Conservation (phyloP, 2,888 invertebrate genomes). For the Amphipyra berbera region DNA sequence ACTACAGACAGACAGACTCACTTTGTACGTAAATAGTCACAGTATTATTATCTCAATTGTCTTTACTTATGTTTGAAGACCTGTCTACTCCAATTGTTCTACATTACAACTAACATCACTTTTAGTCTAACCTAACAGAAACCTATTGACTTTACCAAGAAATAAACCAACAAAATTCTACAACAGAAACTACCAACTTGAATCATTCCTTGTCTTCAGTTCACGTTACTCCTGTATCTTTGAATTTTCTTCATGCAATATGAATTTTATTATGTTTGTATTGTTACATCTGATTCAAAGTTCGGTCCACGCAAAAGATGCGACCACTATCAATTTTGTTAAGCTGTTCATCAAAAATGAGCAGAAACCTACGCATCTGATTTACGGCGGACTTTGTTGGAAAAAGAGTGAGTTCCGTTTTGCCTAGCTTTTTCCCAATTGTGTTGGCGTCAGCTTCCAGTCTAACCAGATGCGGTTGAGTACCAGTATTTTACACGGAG, state of each 20-base stretch:
- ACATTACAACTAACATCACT: slow-evolving; percentile 33
- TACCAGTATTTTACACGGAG: too few relatives aligned
- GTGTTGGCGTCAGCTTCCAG: too few relatives aligned
- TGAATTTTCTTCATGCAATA: slow-evolving; percentile 2
- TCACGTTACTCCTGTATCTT: neutral
- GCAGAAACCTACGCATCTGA: slow-evolving; percentile 68
- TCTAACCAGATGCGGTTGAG: too few relatives aligned
- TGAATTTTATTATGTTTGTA: slow-evolving; percentile 20
- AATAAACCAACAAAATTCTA: neutral
- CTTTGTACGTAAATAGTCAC: neutral
- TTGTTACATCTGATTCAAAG: slow-evolving; percentile 20
- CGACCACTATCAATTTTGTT: slow-evolving; percentile 61
- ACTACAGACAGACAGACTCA: slow-evolving; percentile 14
- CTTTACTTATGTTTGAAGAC: slow-evolving; percentile 35
- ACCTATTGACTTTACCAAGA: slow-evolving; percentile 20
- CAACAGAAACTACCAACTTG: neutral
- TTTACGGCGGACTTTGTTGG: slow-evolving; percentile 72
- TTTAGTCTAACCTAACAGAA: slow-evolving; percentile 22
- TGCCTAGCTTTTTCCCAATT: too few relatives aligned
- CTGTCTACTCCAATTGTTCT: slow-evolving; percentile 26
- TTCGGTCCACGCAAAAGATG: slow-evolving; percentile 43
- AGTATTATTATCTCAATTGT: slow-evolving; percentile 30
- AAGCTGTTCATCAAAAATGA: slow-evolving; percentile 72
- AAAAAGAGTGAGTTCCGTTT: slow-evolving; percentile 63
- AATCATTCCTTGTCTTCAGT: neutral